phyloP scores from a whole-genome alignment of 2,113 vertebrate species.

The Leptosomus discolor region DNA sequence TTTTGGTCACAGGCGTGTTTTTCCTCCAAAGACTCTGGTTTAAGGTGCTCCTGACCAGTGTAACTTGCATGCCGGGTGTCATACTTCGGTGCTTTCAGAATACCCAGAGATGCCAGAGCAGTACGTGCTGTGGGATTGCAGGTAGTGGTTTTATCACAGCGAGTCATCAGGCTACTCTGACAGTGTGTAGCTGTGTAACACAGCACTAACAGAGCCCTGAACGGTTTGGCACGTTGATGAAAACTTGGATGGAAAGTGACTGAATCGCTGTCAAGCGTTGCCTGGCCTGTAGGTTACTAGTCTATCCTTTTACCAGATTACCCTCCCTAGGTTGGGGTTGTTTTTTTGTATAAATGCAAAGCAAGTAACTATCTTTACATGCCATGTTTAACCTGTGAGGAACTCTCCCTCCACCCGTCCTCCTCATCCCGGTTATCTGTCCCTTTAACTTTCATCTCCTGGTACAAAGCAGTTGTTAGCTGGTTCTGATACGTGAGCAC shows the following conservation, averaged over 20 bases:
- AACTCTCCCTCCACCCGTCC: not conserved
- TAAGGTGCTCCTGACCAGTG: not conserved
- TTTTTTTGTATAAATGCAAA: not conserved
- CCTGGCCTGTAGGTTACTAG: not conserved
- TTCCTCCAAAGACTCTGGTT: not conserved
- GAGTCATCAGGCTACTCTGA: not conserved
- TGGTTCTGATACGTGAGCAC: not conserved
- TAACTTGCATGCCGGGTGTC: not conserved
- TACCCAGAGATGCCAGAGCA: not conserved
- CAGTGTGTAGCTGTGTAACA: not conserved
- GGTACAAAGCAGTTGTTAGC: not conserved
- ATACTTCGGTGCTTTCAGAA: not conserved
- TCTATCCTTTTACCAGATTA: not conserved
- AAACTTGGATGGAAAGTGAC: not conserved
- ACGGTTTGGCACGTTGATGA: not conserved
- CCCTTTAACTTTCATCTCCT: not conserved
- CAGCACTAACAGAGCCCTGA: not conserved
- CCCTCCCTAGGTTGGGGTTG: not conserved
- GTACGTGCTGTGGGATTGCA: not conserved
- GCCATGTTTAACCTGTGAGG: not conserved
- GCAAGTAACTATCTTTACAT: fast-evolving
- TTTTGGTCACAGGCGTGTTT: fast-evolving
- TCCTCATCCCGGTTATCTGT: not conserved
- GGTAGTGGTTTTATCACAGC: not conserved
- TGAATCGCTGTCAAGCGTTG: not conserved